Evolutionary conservation across 2,113 vertebrate species (phyloP), one percentile per base, ranked within the genome.

Genomic region (Seriola quinqueradiata): DNA sequence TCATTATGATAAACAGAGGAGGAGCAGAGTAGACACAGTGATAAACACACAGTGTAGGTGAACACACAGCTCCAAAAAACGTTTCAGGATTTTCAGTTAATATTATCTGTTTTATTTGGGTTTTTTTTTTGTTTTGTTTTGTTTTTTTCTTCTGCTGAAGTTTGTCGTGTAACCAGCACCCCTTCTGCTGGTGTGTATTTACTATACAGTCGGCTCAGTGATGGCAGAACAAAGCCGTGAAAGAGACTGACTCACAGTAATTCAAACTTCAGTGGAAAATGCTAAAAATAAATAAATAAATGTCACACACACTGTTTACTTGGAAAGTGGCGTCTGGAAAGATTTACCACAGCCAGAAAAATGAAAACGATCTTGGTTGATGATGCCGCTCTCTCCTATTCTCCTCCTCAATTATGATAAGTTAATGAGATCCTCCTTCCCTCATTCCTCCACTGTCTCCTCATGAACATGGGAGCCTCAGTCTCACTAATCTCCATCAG

Each of bases 131-230:
- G 28, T 28, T 28, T 28, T 28, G 28, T 28, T 28, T 28, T 28
- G 2, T 28, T 28, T 28, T 23, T 63, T 25, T 67, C n/a, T 77
- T 28, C 28, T 34, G 38, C 50, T 21, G 17, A 11, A 7, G 59
- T 82, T 77, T 88, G 60, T 59, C 16, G 50, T 70, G 80, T 80
- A 77, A 87, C 69, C 23, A 73, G 12, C 32, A 1, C 23, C 46
- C 3, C n/a, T 17, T 54, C 34, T 82, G 72, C 83, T 68, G 66
- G 66, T 66, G 11, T 58, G 64, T 87, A 65, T 73, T 81, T 77
- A 88, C 61, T 40, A 78, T 5, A 84, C 83, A 89, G 0, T 60
- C 8, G 1, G 32, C 61, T 42, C 59, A 72, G 55, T 68, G 34
- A 28, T 48, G 60, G 65, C 58, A 13, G 63, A 42, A 48, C 86